Conservation (phyloP, 2,797 vertebrate genomes). For the Diceros bicornis region DNA sequence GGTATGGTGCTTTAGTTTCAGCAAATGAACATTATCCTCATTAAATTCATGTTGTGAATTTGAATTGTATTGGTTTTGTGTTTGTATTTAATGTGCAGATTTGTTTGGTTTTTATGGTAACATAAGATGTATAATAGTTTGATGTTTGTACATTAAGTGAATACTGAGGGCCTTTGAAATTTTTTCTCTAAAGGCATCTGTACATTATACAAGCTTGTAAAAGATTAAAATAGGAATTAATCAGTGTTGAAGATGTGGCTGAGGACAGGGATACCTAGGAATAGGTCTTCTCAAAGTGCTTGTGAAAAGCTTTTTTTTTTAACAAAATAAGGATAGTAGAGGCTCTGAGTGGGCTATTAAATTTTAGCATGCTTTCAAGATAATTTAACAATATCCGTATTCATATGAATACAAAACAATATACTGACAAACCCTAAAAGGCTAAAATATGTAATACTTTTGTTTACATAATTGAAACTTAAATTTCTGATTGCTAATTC, state of each 20-base stretch:
- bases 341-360: neutral
- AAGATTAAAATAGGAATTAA: slow-evolving; percentile 38
- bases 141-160: neutral
- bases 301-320: slow-evolving; percentile 35
- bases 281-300: neutral
- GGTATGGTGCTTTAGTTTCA: neutral
- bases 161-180: neutral
- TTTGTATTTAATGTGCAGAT: neutral
- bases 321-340: neutral
- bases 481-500: neutral
- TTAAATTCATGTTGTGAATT: neutral
- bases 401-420: neutral
- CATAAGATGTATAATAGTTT: slow-evolving; percentile 17
- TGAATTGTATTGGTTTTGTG: neutral
- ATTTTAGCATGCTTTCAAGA: slow-evolving; percentile 19
- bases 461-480: slow-evolving; percentile 21
- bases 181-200: slow-evolving; percentile 39
- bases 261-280: neutral
- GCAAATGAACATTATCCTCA: neutral
- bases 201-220: neutral
- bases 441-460: neutral
- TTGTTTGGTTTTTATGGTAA: neutral
- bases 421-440: slow-evolving; percentile 17
- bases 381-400: neutral
- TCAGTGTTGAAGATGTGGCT: neutral